A percentile compares a stretch with the other conserved stretches of the same genome.
Evolutionary conservation across 2,888 invertebrate species (phyloP).

Genomic region (Druceiella hillmani): DNA sequence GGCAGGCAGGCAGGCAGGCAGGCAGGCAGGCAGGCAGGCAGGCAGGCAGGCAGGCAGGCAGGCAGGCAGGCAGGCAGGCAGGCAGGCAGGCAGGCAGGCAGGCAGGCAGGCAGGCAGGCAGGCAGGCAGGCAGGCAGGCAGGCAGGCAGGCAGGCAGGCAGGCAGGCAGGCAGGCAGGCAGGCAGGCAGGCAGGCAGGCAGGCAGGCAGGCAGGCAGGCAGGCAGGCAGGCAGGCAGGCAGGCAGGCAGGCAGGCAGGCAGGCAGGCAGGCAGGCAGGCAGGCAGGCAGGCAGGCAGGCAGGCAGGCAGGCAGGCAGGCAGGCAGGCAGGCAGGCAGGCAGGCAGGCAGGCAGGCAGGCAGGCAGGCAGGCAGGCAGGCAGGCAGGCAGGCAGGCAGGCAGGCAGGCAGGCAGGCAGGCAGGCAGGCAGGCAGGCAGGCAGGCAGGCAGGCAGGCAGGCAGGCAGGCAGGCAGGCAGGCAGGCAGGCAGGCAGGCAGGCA

Average conservation of each 20-base stretch:
- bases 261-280: slow-evolving; percentile 7
- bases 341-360: slow-evolving; percentile 7
- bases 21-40: slow-evolving; percentile 6
- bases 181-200: slow-evolving; percentile 4
- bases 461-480: slow-evolving; percentile 6
- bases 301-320: slow-evolving; percentile 5
- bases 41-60: slow-evolving; percentile 4
- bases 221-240: slow-evolving; percentile 7
- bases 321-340: slow-evolving; percentile 5
- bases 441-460: slow-evolving; percentile 4
- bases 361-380: slow-evolving; percentile 7
- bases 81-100: slow-evolving; percentile 7
- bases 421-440: slow-evolving; percentile 7
- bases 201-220: slow-evolving; percentile 7
- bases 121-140: slow-evolving; percentile 7
- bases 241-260: slow-evolving; percentile 7
- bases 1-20: slow-evolving; percentile 7
- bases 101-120: slow-evolving; percentile 7
- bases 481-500: slow-evolving; percentile 7
- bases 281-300: slow-evolving; percentile 7
- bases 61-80: slow-evolving; percentile 7
- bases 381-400: slow-evolving; percentile 7
- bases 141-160: slow-evolving; percentile 7
- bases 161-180: slow-evolving; percentile 6
- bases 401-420: slow-evolving; percentile 7